Evolutionary conservation across 2,888 invertebrate species (phyloP).

Genomic region (Pyrocoelia pectoralis): DNA sequence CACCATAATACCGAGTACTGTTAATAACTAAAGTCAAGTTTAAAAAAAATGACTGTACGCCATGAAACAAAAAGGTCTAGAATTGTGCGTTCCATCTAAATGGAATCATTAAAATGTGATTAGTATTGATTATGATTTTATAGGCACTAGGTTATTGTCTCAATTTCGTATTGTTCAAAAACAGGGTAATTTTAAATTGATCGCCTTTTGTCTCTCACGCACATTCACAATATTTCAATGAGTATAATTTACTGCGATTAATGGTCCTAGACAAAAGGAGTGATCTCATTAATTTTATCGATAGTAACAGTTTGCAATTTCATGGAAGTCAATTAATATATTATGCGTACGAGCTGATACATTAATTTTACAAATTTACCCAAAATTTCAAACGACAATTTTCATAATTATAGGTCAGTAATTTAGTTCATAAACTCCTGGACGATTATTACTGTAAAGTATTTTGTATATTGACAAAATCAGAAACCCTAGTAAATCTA

Average conservation of each 20-base stretch:
- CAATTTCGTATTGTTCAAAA: background rate
- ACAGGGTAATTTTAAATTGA: background rate
- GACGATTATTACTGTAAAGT: no score
- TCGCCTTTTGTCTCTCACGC: slow-evolving; percentile 4
- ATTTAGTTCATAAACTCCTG: no score
- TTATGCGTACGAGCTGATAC: no score
- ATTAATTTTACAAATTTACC: no score
- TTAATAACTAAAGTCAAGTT: no score
- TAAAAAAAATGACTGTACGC: no score
- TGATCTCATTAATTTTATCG: background rate
- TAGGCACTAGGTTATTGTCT: background rate
- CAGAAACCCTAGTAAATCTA: no score
- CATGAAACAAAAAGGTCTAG: no score
- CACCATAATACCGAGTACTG: no score
- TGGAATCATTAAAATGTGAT: slow-evolving; percentile 2
- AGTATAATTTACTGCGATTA: background rate
- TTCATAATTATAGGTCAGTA: no score
- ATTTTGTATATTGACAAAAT: no score
- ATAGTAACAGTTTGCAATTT: background rate
- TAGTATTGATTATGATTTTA: slow-evolving; percentile 1
- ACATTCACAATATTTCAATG: background rate
- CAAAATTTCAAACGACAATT: no score
- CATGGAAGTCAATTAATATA: background rate
- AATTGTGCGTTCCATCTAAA: background rate
- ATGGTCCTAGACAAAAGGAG: background rate